These are phyloP conservation scores for Oryzias melastigma DNA, from an alignment of 2,113 vertebrate genomes.

Conservation along the genomic window DNA sequence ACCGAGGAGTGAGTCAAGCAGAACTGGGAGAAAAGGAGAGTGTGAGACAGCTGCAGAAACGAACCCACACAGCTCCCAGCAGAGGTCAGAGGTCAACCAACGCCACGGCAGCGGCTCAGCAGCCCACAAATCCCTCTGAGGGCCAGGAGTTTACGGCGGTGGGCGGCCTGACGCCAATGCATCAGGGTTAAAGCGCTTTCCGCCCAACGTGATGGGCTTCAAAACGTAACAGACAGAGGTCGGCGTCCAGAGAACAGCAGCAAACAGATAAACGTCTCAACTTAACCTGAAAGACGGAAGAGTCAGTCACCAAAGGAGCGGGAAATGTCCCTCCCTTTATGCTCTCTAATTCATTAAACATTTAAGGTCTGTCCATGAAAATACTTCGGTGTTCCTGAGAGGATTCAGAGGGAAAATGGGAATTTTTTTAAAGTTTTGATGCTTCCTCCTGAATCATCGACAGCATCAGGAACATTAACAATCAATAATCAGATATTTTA, in stretches of 20 bases:
- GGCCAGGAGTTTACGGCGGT: conserved; percentile 25
- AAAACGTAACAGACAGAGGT: not conserved
- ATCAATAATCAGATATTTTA: too few relatives aligned
- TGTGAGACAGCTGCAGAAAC: not conserved
- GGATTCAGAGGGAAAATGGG: too few relatives aligned
- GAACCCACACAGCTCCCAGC: conserved; percentile 60
- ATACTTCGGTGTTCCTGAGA: too few relatives aligned
- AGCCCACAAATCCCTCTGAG: conserved; percentile 27
- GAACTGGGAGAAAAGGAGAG: conserved; percentile 20
- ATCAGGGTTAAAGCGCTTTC: conserved; percentile 45
- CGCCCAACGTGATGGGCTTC: conserved; percentile 7
- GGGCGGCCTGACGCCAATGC: conserved; percentile 33
- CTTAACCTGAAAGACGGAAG: too few relatives aligned
- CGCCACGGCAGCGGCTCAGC: conserved; percentile 8
- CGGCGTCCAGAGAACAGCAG: not conserved
- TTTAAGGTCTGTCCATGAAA: too few relatives aligned
- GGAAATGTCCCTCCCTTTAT: too few relatives aligned
- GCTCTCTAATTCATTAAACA: too few relatives aligned
- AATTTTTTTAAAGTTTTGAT: too few relatives aligned
- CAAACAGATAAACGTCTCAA: too few relatives aligned
- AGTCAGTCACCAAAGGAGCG: too few relatives aligned
- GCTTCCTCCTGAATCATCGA: too few relatives aligned
- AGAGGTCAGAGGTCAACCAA: conserved; percentile 48
- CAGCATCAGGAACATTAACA: too few relatives aligned
- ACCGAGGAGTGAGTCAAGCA: conserved; percentile 44